These are phyloP conservation scores for Penaeus chinensis DNA, from an alignment of 1,140 invertebrate species.

Conservation along the genomic window DNA sequence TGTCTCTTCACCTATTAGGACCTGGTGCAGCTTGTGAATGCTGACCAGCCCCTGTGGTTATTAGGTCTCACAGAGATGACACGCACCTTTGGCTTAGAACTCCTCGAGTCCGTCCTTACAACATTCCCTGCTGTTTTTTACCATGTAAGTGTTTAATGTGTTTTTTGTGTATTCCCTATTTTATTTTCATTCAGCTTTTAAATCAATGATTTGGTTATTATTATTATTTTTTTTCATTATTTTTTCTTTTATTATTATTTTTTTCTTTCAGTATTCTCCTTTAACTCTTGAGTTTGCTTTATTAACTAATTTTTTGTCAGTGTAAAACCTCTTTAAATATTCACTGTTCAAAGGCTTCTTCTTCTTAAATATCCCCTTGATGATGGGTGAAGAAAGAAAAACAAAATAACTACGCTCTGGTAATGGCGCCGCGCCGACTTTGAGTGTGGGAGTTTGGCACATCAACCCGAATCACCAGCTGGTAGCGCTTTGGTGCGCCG, in stretches of 20 bases:
- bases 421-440: no score
- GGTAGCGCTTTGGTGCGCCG: no score
- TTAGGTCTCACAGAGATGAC: constrained; percentile 97
- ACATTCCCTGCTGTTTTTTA: constrained; percentile 93
- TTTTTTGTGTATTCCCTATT: not conserved
- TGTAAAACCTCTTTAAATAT: no score
- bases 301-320: no score
- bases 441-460: no score
- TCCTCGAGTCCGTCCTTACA: constrained; percentile 92
- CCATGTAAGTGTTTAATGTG: constrained; percentile 74
- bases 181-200: not conserved
- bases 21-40: constrained; percentile 95
- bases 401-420: no score
- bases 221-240: not conserved
- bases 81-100: constrained; percentile 93
- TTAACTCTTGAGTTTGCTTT: no score
- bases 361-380: no score
- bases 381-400: no score
- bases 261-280: not conserved
- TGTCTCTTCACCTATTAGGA: constrained; percentile 74
- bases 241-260: not conserved
- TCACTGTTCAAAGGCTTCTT: no score
- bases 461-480: no score
- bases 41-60: constrained; percentile 94
- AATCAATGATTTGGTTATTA: not conserved